Percentiles rank a stretch among this genome's conserved stretches.
These are phyloP conservation scores for Actinia tenebrosa DNA, from an alignment of 64 coral and sea anemone species.

Conservation along the genomic window DNA sequence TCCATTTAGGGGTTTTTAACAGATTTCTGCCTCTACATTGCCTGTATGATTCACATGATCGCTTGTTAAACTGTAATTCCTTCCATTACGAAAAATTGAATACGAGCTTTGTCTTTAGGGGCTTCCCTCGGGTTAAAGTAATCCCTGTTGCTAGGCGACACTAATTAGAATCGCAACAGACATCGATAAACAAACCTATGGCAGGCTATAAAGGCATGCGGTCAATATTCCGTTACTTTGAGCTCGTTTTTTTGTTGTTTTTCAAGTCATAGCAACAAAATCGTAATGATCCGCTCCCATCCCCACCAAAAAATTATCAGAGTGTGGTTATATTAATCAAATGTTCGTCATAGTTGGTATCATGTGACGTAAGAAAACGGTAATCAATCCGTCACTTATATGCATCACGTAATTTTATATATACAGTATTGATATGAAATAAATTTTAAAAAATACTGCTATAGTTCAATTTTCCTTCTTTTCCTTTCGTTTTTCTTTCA, in stretches of 20 bases:
- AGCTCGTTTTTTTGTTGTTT: neutral
- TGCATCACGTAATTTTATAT: too few relatives aligned
- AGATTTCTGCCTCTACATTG: neutral
- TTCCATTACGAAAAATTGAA: neutral
- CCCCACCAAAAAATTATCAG: too few relatives aligned
- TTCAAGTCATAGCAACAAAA: too few relatives aligned
- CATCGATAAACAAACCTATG: neutral
- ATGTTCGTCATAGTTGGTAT: too few relatives aligned
- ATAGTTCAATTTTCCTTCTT: too few relatives aligned
- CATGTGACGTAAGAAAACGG: too few relatives aligned
- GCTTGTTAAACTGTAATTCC: neutral
- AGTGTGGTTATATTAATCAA: too few relatives aligned
- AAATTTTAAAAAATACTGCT: too few relatives aligned
- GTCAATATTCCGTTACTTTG: neutral
- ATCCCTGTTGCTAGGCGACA: conserved; percentile 8
- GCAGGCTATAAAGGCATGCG: neutral
- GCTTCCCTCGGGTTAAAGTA: neutral
- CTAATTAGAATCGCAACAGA: neutral
- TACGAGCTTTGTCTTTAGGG: neutral
- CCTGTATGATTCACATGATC: neutral
- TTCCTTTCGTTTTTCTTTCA: too few relatives aligned
- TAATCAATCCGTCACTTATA: too few relatives aligned
- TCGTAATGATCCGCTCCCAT: too few relatives aligned
- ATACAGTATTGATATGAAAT: too few relatives aligned
- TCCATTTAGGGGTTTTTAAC: neutral